phyloP scores from a whole-genome alignment of 2,797 vertebrate genomes.

The Phaenicophaeus curvirostris region DNA sequence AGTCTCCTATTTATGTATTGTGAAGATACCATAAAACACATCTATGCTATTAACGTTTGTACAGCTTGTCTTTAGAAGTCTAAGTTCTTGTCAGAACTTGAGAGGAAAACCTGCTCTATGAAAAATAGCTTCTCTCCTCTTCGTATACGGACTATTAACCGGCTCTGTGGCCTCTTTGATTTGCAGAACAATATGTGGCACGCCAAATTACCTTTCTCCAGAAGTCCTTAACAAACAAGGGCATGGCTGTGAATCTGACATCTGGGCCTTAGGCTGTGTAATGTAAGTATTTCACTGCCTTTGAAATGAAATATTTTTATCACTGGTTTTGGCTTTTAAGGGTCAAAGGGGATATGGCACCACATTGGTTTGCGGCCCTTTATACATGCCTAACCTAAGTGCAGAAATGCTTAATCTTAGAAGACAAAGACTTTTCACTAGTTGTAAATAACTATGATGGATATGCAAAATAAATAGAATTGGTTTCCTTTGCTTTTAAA shows the following conservation, averaged over 20 bases:
- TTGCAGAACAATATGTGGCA: constrained; percentile 96
- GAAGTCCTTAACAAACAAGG: constrained; percentile 99
- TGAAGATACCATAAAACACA: background rate
- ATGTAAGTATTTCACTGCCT: constrained; percentile 86
- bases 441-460: background rate
- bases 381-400: background rate
- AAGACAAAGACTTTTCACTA: background rate
- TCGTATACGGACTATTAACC: background rate
- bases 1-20: background rate
- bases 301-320: background rate
- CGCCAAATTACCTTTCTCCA: constrained; percentile 98
- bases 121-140: background rate
- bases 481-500: background rate
- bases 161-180: constrained; percentile 13
- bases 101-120: background rate
- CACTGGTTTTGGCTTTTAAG: background rate
- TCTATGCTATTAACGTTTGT: background rate
- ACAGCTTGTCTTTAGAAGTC: background rate
- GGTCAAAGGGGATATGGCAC: background rate
- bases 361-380: background rate
- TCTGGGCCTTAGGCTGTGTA: constrained; percentile 98
- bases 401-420: background rate
- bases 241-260: constrained; percentile 96
- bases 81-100: background rate
- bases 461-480: background rate